Evolutionary conservation across 2,888 invertebrate genomes (phyloP), one percentile per base, ranked within the genome.

Genomic region (Phasia obesa): DNA sequence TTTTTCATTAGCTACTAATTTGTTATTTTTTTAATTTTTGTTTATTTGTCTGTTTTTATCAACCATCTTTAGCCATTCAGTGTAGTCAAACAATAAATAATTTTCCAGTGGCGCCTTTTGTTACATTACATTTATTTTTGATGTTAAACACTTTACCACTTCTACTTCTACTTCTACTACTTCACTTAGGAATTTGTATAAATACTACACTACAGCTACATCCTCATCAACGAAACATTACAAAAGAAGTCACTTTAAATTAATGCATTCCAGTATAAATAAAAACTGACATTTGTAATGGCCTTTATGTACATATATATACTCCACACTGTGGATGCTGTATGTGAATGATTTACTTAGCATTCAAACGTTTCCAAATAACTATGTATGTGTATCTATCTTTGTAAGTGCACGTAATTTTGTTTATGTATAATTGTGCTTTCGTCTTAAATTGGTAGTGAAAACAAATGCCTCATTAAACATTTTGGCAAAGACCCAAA

Each of bases 381-480:
- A n/a, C n/a, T n/a, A n/a, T n/a, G n/a, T n/a, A 13, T 35, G 15
- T 55, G 31, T 21, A 4, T 13, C 19, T 42, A n/a, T 9, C 1
- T 59, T 38, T 55, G 47, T 4, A 38, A 38, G 35, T 53, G 25
- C 59, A 53, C 59, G 60, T 60, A 15, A n/a, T 11, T 35, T 9
- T 9, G n/a, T 53, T 3, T 57, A 55, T 73, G 44, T 69, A 21
- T 65, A 35, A 51, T 55, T 44, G 47, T 49, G 35, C n/a, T 69
- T 38, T 60, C 64, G 31, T 79, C 70, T 79, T 75, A 65, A 83
- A 83, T 75, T 79, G 79, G 79, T 79, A 75, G 83, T 71, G 71
- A 83, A 83, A 83, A 83, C 83, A 83, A 83, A 83, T 83, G 83
- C 79, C 83, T 83, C 83, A 83, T 83, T 83, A 79, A 83, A 83